Base-by-base conservation (phyloP, 1,140 invertebrate species). In the Drosophila melanogaster region DNA sequence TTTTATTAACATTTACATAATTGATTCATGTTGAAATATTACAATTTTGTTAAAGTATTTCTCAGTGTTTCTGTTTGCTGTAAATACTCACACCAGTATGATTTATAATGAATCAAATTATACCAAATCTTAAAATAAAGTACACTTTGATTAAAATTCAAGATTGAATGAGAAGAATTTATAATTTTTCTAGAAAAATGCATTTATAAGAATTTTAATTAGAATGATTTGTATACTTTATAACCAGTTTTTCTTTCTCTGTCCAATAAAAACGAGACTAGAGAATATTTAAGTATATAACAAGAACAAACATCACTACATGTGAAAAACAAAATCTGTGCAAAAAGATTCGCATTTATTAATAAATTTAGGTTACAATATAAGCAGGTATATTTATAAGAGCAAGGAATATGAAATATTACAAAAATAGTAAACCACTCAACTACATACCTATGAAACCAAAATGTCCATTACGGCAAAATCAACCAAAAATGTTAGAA, bases 331-430 rank as follows among this genome's bases (percentile, higher is more conserved):
- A 12, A 51, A 43, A 43, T 17, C 11, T 33, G 3, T 14, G 12
- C 11, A 24, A 19, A 4, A n/a, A 17, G 15, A 30, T 2, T 64
- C 81, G 81, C 81, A 85, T 85, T 85, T 86, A 83, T 74, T 38
- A 15, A 41, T 76, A 7, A 22, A 66, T 50, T 73, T 57, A 43
- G 44, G 61, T 61, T 66, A 41, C 17, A 44, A 54, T 15, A 33
- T 55, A 26, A 44, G 19, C 14, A 47, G 46, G 46, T 30, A 30
- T 17, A 40, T 26, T n/a, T 15, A 12, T 37, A 55, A 12, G 33
- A 37, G 33, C 15, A n/a, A 43, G 17, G 26, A 47, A 41, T 44
- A 11, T 19, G 7, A 44, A 44, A 19, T 44, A 44, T 44, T 19
- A 44, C 17, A 44, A 19, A 44, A 54, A 37, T 17, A 24, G 14